Base-by-base conservation (phyloP, 1,140 invertebrate species). In the Cotesia glomerata region DNA sequence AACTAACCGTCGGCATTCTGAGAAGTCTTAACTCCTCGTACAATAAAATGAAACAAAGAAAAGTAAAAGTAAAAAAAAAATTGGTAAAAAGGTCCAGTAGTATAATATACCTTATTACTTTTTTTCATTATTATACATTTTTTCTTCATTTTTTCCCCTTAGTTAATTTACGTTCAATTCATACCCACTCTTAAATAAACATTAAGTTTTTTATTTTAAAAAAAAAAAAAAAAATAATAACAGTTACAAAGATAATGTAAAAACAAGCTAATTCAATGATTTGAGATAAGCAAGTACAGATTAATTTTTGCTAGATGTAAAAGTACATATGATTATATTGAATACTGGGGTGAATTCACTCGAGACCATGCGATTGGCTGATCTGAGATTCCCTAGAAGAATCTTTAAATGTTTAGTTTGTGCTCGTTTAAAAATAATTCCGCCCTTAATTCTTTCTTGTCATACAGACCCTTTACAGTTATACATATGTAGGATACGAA, bases 381-480 rank as follows among this genome's bases (percentile, higher is more conserved):
- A 67, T 67, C 35, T 9, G 32, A 49, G 18, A 18, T 13, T 16
- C 13, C 11, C 45, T 49, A 8, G 7, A 35, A 13, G 5, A 14
- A 52, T 26, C 14, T 16, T 9, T 18, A 64, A 9, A 9, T 49
- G 51, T 34, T 18, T 54, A 4, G 0, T 18, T 14, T 26, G 67
- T 69, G 32, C 67, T 39, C 13, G 26, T 69, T 69, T 45, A 34
- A 69, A 69, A 69, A 61, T 69, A 59, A 49, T 69, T 3, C 51
- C 18, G 49, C 65, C 65, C 65, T 67, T 56, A 52, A 51, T 16
- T 64, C 32, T 5, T 56, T 59, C 52, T 58, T n/a, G 56, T 26
- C 26, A 26, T 26, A 3, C 26, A 26, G 26, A 26, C 26, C 32
- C 4, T 14, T 32, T 16, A 9, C 9, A 11, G 5, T 14, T 7